A percentile compares a stretch with the other conserved stretches of the same genome.
phyloP scores from a whole-genome alignment of 2,797 vertebrate species.

The Bucorvus abyssinicus region DNA sequence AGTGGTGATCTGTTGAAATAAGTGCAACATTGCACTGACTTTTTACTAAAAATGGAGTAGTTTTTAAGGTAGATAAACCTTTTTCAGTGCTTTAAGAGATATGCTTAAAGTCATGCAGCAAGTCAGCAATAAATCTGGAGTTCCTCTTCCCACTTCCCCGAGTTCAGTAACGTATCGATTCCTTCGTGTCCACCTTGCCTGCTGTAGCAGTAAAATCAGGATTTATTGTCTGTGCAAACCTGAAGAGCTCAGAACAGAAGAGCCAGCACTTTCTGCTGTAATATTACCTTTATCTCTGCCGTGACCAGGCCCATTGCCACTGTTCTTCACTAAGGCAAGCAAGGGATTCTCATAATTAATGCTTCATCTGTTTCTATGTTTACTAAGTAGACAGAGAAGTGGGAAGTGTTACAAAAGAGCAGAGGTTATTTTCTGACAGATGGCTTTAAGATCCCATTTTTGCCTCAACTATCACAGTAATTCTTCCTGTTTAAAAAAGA shows the following conservation, averaged over 20 bases:
- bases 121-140: neutral
- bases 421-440: constrained; percentile 5
- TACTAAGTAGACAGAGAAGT: neutral
- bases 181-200: neutral
- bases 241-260: constrained; percentile 1
- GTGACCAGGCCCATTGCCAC: neutral
- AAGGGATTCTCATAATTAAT: constrained; percentile 1
- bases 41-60: neutral
- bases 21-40: neutral
- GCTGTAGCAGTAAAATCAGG: neutral
- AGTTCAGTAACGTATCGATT: neutral
- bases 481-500: neutral
- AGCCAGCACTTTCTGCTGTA: constrained; percentile 5
- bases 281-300: neutral
- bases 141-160: neutral
- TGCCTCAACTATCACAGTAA: neutral
- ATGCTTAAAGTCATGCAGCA: too few species aligned
- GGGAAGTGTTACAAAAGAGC: neutral
- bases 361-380: neutral
- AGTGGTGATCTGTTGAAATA: neutral
- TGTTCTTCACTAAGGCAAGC: neutral
- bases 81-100: too few species aligned
- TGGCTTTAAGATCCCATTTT: neutral
- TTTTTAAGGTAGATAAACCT: neutral
- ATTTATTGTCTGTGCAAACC: constrained; percentile 12